Evolutionary conservation across 2,113 vertebrate genomes (phyloP).

Genomic region (Kobus ellipsiprymnus): DNA sequence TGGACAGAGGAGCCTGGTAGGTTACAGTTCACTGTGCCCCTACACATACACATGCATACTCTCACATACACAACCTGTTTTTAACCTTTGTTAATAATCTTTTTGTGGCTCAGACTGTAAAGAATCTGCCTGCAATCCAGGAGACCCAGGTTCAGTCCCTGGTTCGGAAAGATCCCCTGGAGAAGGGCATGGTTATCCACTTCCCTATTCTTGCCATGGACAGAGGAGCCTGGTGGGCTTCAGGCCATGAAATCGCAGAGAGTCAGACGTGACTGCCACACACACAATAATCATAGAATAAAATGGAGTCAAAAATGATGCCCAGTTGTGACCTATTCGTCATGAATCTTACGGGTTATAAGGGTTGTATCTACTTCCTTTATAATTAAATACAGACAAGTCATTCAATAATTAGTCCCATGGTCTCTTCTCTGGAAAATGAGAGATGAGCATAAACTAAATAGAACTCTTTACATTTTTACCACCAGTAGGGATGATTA

Average conservation of each 20-base stretch:
- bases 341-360: not conserved
- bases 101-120: not conserved
- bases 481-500: not conserved
- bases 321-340: not conserved
- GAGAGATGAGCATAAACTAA: not conserved
- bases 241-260: not conserved
- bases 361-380: not conserved
- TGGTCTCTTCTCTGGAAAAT: not conserved
- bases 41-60: not conserved
- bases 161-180: not conserved
- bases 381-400: not conserved
- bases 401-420: not conserved
- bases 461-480: not conserved
- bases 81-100: not conserved
- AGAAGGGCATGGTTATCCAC: not conserved
- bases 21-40: not conserved
- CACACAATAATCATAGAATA: not conserved
- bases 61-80: not conserved
- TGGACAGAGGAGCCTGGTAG: not conserved
- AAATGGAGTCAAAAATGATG: not conserved
- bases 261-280: not conserved
- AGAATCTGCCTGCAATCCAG: not conserved
- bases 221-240: not conserved
- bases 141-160: not conserved
- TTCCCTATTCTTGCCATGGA: not conserved